phyloP scores from a whole-genome alignment of 1,140 invertebrate species.

The Drosophila paulistorum region DNA sequence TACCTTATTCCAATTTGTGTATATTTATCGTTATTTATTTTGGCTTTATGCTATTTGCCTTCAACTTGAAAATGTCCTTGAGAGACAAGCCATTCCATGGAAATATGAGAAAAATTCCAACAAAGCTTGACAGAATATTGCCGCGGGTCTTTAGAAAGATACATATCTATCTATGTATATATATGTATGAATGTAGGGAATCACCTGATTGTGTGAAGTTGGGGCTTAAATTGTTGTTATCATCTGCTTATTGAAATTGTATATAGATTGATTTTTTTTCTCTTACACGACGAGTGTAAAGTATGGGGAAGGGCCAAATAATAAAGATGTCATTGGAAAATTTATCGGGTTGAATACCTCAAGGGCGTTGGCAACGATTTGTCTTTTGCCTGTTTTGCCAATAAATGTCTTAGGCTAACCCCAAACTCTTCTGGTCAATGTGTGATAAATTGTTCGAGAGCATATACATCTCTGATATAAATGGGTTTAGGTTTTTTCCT shows the following conservation, averaged over 20 bases:
- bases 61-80: constrained; percentile 25
- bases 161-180: background rate
- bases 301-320: background rate
- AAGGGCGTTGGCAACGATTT: constrained; percentile 1
- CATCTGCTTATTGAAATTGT: constrained; percentile 45
- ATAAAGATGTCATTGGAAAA: constrained; percentile 6
- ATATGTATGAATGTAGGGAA: constrained; percentile 20
- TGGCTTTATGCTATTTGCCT: constrained; percentile 33
- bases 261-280: constrained; percentile 24
- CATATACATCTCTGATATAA: background rate
- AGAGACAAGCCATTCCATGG: constrained; percentile 24
- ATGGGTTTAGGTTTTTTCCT: background rate
- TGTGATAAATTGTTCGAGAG: background rate
- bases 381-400: constrained; percentile 7
- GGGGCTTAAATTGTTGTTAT: constrained; percentile 31
- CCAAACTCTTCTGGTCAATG: constrained; percentile 2
- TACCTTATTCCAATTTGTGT: constrained; percentile 38
- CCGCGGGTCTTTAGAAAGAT: constrained; percentile 14
- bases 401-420: constrained; percentile 1
- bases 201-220: constrained; percentile 32
- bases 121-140: constrained; percentile 31
- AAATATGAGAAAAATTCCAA: constrained; percentile 41
- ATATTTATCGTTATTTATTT: constrained; percentile 40
- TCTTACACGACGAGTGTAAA: background rate
- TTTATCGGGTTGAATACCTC: constrained; percentile 9